phyloP scores from a whole-genome alignment of 1,140 invertebrate genomes.

The Tetramorium simillimum region DNA sequence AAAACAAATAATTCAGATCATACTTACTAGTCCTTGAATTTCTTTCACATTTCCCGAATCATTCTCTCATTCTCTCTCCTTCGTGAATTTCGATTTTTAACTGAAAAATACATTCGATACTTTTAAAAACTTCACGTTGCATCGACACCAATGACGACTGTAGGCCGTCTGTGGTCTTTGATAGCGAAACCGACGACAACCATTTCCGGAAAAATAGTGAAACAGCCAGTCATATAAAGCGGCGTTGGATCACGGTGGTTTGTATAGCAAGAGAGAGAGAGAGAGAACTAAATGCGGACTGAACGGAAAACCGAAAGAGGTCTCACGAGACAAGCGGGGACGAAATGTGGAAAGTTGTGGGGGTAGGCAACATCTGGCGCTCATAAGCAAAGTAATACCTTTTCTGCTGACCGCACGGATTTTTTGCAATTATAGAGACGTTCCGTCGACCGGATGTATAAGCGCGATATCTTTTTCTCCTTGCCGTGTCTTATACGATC shows the following conservation, averaged over 20 bases:
- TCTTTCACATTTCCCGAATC: background rate
- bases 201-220: background rate
- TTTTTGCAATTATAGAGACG: conserved; percentile 67
- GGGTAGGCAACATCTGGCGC: conserved; percentile 45
- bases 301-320: background rate
- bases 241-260: background rate
- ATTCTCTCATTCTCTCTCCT: background rate
- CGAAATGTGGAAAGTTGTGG: background rate
- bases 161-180: conserved; percentile 28
- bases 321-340: background rate
- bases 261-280: background rate
- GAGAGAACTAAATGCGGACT: background rate
- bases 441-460: background rate
- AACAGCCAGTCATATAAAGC: conserved; percentile 9
- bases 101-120: conserved; percentile 18
- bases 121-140: conserved; percentile 2
- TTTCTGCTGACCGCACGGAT: background rate
- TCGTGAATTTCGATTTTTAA: conserved; percentile 45
- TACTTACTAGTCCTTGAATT: background rate
- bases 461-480: background rate
- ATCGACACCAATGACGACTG: background rate
- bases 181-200: background rate
- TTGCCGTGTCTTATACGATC: background rate
- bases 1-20: background rate
- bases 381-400: conserved; percentile 61